phyloP scores from a whole-genome alignment of 2,888 invertebrate genomes.

The Drosophila dives region DNA sequence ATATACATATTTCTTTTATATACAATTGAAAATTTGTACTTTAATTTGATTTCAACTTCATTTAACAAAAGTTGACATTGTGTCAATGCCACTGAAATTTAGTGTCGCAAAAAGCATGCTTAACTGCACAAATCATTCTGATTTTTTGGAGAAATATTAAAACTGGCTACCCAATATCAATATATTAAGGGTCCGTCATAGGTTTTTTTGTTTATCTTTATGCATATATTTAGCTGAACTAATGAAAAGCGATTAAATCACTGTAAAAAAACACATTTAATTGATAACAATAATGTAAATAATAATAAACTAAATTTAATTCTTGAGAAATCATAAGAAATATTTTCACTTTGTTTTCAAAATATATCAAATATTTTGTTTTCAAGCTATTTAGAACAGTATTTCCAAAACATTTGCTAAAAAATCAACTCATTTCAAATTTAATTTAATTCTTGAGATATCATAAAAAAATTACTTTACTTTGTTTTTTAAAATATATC shows the following conservation, averaged over 20 bases:
- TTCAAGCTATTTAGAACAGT: too few relatives aligned
- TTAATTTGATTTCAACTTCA: neutral
- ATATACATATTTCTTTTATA: neutral
- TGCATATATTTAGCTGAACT: neutral
- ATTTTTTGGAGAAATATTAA: neutral
- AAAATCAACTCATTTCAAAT: too few relatives aligned
- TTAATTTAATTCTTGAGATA: too few relatives aligned
- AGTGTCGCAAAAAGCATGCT: neutral
- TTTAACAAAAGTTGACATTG: neutral
- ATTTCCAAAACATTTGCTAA: too few relatives aligned
- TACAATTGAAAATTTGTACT: constrained; percentile 16
- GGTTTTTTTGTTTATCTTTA: too few relatives aligned
- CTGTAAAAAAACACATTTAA: too few relatives aligned
- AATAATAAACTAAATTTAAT: neutral
- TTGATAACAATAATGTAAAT: too few relatives aligned
- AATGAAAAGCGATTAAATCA: neutral
- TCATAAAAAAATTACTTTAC: too few relatives aligned
- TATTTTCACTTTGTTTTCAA: neutral
- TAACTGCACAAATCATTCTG: neutral
- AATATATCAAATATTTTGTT: neutral
- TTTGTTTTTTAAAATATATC: too few relatives aligned
- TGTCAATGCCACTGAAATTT: neutral
- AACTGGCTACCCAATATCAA: neutral
- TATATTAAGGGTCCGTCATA: neutral
- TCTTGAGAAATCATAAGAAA: neutral